Evolutionary conservation across 2,113 vertebrate genomes (phyloP).

Genomic region (Aspidoscelis tigris): DNA sequence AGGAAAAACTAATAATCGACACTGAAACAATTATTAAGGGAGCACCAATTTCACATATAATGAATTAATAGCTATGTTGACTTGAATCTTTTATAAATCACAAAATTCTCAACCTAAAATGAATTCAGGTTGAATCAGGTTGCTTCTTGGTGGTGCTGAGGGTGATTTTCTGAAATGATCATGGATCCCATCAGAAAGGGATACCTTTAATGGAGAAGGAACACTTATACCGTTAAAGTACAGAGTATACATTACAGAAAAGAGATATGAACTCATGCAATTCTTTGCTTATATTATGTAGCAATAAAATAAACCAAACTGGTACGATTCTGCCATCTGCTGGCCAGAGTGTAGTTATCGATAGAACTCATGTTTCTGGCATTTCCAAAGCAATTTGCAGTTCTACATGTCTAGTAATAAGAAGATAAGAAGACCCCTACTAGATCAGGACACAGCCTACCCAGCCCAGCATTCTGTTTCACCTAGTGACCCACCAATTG

Average conservation of each 20-base stretch:
- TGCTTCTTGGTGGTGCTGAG: neutral
- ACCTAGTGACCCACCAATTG: no score
- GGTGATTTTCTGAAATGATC: neutral
- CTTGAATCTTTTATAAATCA: neutral
- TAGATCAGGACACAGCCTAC: no score
- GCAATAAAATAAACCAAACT: neutral
- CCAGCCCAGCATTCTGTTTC: no score
- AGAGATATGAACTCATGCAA: neutral
- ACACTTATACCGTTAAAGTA: accelerated
- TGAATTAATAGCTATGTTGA: neutral
- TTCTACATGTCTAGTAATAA: no score
- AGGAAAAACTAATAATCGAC: slow-evolving; percentile 10
- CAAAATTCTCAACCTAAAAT: neutral
- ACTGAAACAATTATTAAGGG: neutral
- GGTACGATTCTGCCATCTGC: slow-evolving; percentile 48
- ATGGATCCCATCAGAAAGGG: no score
- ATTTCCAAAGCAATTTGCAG: no score
- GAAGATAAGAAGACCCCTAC: no score
- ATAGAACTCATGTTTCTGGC: neutral
- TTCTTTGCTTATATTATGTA: neutral
- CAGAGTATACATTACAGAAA: neutral
- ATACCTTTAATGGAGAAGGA: neutral
- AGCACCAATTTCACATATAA: neutral
- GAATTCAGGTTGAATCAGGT: no score
- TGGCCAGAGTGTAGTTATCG: slow-evolving; percentile 27